Evolutionary conservation across 2,113 vertebrate species (phyloP), one percentile per base, ranked within the genome.

Genomic region (Mirounga angustirostris): DNA sequence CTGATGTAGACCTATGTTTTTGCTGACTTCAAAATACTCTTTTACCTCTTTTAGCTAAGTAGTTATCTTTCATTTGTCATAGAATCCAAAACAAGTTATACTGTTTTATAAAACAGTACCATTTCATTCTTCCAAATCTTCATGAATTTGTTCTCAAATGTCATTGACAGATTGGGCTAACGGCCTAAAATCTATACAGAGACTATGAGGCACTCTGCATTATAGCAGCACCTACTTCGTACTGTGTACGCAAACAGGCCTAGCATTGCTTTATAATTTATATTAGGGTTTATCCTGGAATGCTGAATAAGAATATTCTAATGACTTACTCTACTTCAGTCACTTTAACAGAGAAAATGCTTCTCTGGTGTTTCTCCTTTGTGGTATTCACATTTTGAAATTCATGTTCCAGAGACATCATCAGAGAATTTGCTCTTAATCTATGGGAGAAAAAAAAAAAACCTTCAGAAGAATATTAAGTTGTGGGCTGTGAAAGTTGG

Each of bases 371-470:
- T 58, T 40, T 94, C 33, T 80, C 76, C 91, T 74, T 89, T 82
- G 86, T 69, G 69, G 24, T 88, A 22, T 85, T 96, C 33, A 67
- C n/a, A 12, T 91, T 83, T 69, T 63, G 9, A 85, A 95, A 91
- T 88, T 90, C 84, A 65, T 91, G 33, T 73, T 98, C 96, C 16
- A 96, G 54, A 94, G 71, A 81, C 69, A 30, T 85, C 94, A n/a
- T 89, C 89, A 46, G 22, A 96, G 89, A 96, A 69, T 97, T 94
- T 95, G 54, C 96, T 94, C 81, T 95, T 65, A 83, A 24, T 89
- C 56, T 40, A 61, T 94, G 78, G 22, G 5, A 82, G 65, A 80
- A 88, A 63, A 87, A 36, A 36, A 52, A 18, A 26, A 15, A 76
- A 69, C 40, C 67, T 95, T 87, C 76, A 91, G 52, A 94, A 98